Conservation (phyloP, 2,113 vertebrate genomes). For the Dasyurus viverrinus region DNA sequence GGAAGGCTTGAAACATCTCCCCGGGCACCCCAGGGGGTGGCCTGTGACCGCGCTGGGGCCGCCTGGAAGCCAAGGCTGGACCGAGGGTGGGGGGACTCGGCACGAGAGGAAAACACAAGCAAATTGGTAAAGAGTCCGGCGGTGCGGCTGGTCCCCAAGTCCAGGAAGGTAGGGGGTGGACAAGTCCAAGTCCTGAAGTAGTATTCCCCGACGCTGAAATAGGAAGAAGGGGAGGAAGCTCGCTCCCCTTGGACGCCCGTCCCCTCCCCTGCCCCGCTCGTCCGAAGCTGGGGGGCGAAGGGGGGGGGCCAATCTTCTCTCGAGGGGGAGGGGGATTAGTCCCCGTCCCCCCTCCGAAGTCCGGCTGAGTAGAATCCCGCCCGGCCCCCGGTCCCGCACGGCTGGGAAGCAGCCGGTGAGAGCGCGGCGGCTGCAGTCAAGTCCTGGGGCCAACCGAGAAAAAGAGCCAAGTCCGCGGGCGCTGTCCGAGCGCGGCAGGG, state of each 20-base stretch:
- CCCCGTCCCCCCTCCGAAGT: conserved; percentile 54
- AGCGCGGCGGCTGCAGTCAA: background rate
- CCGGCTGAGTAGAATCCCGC: conserved; percentile 38
- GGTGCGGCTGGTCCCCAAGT: conserved; percentile 4
- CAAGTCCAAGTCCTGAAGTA: too few relatives aligned
- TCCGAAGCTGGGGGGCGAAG: background rate
- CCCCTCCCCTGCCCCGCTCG: background rate
- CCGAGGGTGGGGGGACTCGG: conserved; percentile 58
- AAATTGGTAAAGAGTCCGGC: conserved; percentile 53
- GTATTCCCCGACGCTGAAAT: too few relatives aligned
- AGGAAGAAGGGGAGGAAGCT: background rate
- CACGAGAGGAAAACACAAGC: conserved; percentile 58
- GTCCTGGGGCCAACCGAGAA: background rate
- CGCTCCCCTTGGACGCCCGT: background rate
- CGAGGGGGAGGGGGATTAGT: conserved; percentile 8
- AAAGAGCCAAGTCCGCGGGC: background rate
- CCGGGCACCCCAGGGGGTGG: conserved; percentile 85
- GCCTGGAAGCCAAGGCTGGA: conserved; percentile 83
- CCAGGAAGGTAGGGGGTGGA: background rate
- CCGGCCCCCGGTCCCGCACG: conserved; percentile 32
- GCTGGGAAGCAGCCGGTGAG: background rate
- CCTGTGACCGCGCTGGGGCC: conserved; percentile 86
- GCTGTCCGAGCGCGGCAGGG: background rate
- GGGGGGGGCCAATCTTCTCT: background rate
- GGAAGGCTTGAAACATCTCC: conserved; percentile 98